These are phyloP conservation scores for Sebastes hopkinsi DNA, from an alignment of 2,797 vertebrate species.

Conservation along the genomic window DNA sequence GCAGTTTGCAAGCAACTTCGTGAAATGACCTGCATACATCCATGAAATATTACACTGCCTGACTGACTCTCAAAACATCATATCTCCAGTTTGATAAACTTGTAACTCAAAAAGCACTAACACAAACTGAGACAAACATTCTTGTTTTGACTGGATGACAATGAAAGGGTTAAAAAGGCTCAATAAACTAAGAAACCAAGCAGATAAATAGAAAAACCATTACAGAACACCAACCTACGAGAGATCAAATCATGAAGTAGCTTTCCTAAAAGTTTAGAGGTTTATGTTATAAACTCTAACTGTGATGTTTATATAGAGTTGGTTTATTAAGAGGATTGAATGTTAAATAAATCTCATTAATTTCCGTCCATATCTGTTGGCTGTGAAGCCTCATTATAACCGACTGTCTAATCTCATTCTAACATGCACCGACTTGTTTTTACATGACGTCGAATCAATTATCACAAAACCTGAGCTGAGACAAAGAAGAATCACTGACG, in stretches of 20 bases:
- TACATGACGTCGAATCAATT: too few relatives aligned
- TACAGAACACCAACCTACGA: not conserved
- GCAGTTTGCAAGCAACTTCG: too few relatives aligned
- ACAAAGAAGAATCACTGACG: too few relatives aligned
- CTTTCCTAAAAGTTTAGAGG: not conserved
- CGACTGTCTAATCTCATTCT: not conserved
- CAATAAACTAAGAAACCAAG: not conserved
- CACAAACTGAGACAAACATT: not conserved
- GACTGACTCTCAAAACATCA: too few relatives aligned
- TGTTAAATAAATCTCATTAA: not conserved
- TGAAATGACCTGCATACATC: too few relatives aligned
- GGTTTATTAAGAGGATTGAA: not conserved
- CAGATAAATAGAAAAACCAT: too few relatives aligned
- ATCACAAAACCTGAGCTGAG: too few relatives aligned
- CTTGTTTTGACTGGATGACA: not conserved
- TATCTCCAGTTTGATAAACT: too few relatives aligned
- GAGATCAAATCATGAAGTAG: not conserved
- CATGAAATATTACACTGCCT: too few relatives aligned
- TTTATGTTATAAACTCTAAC: not conserved
- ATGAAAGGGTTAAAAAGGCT: not conserved
- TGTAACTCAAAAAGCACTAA: fast-evolving
- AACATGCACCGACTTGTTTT: not conserved
- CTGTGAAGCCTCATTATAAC: not conserved
- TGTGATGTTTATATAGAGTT: not conserved
- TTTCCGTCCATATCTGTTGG: not conserved